Base-by-base conservation (phyloP, 1,140 invertebrate species). In the Aradophagus sp. region DNA sequence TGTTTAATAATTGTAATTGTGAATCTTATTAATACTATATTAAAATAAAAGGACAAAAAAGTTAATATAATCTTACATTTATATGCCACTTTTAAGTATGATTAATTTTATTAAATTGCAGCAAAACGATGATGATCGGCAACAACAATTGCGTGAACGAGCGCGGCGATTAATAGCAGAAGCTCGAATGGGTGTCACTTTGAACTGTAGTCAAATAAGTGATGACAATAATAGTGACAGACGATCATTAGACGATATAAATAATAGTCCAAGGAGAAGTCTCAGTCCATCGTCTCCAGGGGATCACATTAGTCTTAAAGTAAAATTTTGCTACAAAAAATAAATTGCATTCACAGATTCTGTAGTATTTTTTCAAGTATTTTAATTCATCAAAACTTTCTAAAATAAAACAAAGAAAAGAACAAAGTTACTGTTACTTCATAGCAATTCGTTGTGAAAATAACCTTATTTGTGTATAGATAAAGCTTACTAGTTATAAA, bases 161-260 rank as follows among this genome's bases (percentile, higher is more conserved):
- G 96, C 96, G 34, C 89, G 95, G 67, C 90, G 91, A 77, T 85
- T 98, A 29, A 97, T 98, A 58, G 94, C 94, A 0, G 95, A 97
- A 78, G 94, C 95, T 0, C 88, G 94, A 76, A 89, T 90, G 86
- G 88, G 90, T 29, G 83, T 86, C 8, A 84, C 83, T 70, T 69
- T 89, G 74, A 81, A 79, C 38, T 77, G 80, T 12, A 81, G 77
- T 78, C 82, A 83, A 74, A 75, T 79, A 6, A 75, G 36, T 29
- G 83, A 85, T 32, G 83, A 85, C 35, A 84, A 86, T 67, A 81
- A 68, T 32, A 81, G 80, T 58, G 79, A 85, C 23, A 77, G 71
- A 66, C 71, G 80, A 50, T 84, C 82, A 2, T 79, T 78, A 27
- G 84, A 84, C 48, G 84, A 84, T 63, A 82, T 81, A 12, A 85